Conservation (phyloP, 1,140 invertebrate genomes). For the Ptiloglossa arizonensis region DNA sequence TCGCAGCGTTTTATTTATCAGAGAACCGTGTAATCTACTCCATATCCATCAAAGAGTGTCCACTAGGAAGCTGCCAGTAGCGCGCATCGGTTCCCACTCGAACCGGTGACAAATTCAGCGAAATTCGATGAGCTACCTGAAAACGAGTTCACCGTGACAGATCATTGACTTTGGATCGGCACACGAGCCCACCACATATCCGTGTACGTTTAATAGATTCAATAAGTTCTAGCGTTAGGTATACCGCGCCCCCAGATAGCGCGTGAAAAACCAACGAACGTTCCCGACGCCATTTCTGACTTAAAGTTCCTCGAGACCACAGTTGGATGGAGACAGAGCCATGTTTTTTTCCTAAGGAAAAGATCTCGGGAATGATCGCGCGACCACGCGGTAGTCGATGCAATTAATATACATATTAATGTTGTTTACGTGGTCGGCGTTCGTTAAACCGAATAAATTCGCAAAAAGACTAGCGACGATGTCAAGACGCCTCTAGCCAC, state of each 20-base stretch:
- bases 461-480: no score
- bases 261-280: constrained; percentile 7
- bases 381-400: background rate
- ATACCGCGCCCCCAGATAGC: constrained; percentile 15
- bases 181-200: constrained; percentile 61
- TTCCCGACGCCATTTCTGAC: background rate
- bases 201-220: constrained; percentile 68
- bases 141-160: constrained; percentile 23
- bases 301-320: background rate
- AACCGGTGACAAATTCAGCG: background rate
- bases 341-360: background rate
- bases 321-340: background rate
- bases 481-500: no score
- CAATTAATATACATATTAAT: background rate
- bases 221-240: constrained; percentile 61
- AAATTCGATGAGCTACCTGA: background rate
- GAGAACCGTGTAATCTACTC: constrained; percentile 2
- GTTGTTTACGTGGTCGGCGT: no score
- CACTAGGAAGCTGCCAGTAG: no score
- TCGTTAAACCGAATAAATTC: no score
- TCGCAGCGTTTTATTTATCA: constrained; percentile 4
- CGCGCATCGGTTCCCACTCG: no score
- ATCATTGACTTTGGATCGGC: constrained; percentile 51
- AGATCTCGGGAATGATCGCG: background rate
- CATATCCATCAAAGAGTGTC: background rate